Conservation (phyloP, 1,140 invertebrate species). For the Globodera rostochiensis region DNA sequence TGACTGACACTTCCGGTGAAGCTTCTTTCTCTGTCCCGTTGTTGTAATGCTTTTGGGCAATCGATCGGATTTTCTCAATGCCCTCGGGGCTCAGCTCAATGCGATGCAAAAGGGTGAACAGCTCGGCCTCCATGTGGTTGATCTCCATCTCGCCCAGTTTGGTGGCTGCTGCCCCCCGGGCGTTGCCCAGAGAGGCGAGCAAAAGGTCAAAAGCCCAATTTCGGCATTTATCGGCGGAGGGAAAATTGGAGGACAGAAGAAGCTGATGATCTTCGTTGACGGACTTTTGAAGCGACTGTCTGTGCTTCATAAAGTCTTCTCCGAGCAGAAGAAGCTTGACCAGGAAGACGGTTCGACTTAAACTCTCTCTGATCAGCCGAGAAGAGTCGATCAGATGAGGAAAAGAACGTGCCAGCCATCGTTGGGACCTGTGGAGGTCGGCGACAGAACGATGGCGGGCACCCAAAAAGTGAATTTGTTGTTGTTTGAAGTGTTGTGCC, state of each 20-base stretch:
- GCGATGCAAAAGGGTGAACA: conserved; percentile 21
- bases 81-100: conserved; percentile 15
- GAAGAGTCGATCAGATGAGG: conserved; percentile 26
- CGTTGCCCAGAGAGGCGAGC: conserved; percentile 32
- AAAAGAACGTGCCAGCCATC: conserved; percentile 8
- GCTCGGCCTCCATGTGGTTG: conserved; percentile 36
- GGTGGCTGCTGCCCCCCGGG: conserved; percentile 48
- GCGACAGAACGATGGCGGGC: conserved; percentile 13
- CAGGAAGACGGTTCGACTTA: conserved; percentile 38
- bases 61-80: conserved; percentile 11
- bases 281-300: not conserved
- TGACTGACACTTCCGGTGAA: not conserved
- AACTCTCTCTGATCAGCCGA: conserved; percentile 12
- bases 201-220: conserved; percentile 20
- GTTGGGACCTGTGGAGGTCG: not conserved
- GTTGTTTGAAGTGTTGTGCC: not conserved
- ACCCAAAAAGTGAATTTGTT: not conserved
- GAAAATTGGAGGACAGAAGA: not conserved
- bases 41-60: not conserved
- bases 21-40: not conserved
- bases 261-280: not conserved
- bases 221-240: not conserved
- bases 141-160: conserved; percentile 48
- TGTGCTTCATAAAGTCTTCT: conserved; percentile 15
- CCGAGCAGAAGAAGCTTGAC: conserved; percentile 31